Evolutionary conservation across 2,797 vertebrate genomes (phyloP), one percentile per base, ranked within the genome.

Genomic region (Emydoidea blandingii): DNA sequence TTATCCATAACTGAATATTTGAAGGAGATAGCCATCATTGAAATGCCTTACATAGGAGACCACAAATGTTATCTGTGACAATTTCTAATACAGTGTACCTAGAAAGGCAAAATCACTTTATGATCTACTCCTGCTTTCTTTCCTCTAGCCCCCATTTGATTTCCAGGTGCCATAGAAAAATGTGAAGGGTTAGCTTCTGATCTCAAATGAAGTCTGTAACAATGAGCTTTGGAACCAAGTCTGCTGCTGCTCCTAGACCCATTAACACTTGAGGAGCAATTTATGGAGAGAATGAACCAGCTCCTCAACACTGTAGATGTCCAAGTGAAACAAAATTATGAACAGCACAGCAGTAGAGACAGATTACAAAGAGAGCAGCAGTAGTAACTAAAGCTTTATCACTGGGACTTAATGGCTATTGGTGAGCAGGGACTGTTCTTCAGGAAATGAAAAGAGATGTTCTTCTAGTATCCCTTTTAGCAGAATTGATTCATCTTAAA

Each of bases 381-480:
- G n/a, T 0, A 76, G 41, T 47, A 3, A 83, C 79, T 8, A 79
- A n/a, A 80, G 53, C n/a, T 54, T 44, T 78, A 62, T 29, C 65
- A 3, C 0, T 0, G 47, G 78, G 37, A 59, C 41, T 72, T 50
- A 47, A 31, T 1, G 57, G 79, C 27, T 5, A 1, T 0, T 15
- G 25, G 8, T 44, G 31, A 82, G 74, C 19, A 3, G 49, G 53
- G 81, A 9, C 1, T 37, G 18, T 6, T 91, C 80, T 21, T 54
- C 80, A 76, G 54, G 37, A 85, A 87, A 80, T 78, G 53, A 31
- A 11, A 11, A 88, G 76, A 85, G 76, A 59, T 85, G 29, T 9
- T 90, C n/a, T 65, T 86, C 37, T 62, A 37, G 27, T 4, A 1
- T 2, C 8, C 72, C 78, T 84, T 79, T 88, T 50, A 93, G 74